Percentiles rank a stretch among this genome's conserved stretches.
These are phyloP conservation scores for Clarias macrocephalus DNA, from an alignment of 2,113 vertebrate genomes.

Conservation along the genomic window DNA sequence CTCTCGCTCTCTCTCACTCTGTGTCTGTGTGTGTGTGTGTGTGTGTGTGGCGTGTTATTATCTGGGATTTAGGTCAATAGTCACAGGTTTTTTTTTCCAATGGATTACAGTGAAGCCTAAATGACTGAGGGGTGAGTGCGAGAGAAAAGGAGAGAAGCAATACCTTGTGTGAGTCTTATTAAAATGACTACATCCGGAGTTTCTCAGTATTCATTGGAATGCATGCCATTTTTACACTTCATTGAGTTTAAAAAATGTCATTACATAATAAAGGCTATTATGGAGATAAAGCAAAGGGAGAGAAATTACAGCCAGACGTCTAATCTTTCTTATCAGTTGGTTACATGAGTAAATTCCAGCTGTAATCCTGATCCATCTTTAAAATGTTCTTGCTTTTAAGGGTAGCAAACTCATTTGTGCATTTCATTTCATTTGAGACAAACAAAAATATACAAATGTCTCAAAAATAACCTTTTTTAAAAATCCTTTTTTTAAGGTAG, in stretches of 20 bases:
- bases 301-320: background rate
- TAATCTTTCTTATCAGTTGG: slow-evolving; percentile 4
- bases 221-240: background rate
- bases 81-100: slow-evolving; percentile 30
- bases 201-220: background rate
- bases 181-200: background rate
- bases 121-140: slow-evolving; percentile 14
- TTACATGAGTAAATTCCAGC: background rate
- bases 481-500: background rate
- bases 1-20: background rate
- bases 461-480: background rate
- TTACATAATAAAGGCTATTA: background rate
- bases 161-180: background rate
- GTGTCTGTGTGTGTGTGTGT: background rate
- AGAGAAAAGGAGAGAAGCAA: background rate
- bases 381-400: background rate
- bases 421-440: background rate
- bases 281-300: background rate
- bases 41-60: slow-evolving; percentile 40
- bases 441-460: background rate
- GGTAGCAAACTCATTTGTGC: background rate
- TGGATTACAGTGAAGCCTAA: slow-evolving; percentile 60
- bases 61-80: slow-evolving; percentile 50
- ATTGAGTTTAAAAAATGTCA: background rate
- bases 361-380: background rate